Percentiles rank a stretch among this genome's conserved stretches.
phyloP scores from a whole-genome alignment of 1,140 invertebrate species.

The Drosophila suzukii region DNA sequence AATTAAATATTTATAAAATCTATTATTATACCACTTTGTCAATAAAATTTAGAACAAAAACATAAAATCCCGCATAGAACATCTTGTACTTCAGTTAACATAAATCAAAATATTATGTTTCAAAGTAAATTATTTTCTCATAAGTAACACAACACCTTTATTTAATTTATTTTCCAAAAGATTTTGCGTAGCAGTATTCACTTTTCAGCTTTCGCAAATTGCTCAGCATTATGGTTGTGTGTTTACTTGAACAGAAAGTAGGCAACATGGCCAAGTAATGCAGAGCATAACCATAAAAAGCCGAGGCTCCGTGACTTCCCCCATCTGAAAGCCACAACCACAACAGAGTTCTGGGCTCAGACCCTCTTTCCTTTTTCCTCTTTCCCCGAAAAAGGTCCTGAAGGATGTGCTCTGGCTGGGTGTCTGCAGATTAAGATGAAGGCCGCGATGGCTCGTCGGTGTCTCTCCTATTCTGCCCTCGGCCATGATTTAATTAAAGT shows the following conservation, averaged over 20 bases:
- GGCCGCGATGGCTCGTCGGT: slow-evolving; percentile 22
- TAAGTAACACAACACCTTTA: neutral
- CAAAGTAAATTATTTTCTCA: neutral
- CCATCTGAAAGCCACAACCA: slow-evolving; percentile 56
- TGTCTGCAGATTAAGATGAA: slow-evolving; percentile 51
- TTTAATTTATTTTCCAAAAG: neutral
- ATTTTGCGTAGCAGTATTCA: slow-evolving; percentile 18
- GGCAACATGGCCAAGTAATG: slow-evolving; percentile 52
- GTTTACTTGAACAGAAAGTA: slow-evolving; percentile 15
- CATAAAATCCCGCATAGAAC: no score
- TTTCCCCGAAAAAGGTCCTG: neutral
- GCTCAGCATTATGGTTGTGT: slow-evolving; percentile 21
- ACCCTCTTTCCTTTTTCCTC: no score
- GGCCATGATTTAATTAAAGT: slow-evolving; percentile 78
- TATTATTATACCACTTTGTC: no score
- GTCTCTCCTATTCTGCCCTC: slow-evolving; percentile 10
- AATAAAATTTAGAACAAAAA: no score
- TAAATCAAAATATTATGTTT: no score
- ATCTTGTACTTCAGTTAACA: no score
- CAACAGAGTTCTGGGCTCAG: slow-evolving; percentile 21
- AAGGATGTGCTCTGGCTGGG: slow-evolving; percentile 22
- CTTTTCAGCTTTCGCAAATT: slow-evolving; percentile 28
- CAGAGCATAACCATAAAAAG: slow-evolving; percentile 67
- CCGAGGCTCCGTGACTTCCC: slow-evolving; percentile 27
- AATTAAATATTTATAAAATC: no score